Evolutionary conservation across 2,797 vertebrate genomes (phyloP).

Genomic region (Enteromius fasciolatus): DNA sequence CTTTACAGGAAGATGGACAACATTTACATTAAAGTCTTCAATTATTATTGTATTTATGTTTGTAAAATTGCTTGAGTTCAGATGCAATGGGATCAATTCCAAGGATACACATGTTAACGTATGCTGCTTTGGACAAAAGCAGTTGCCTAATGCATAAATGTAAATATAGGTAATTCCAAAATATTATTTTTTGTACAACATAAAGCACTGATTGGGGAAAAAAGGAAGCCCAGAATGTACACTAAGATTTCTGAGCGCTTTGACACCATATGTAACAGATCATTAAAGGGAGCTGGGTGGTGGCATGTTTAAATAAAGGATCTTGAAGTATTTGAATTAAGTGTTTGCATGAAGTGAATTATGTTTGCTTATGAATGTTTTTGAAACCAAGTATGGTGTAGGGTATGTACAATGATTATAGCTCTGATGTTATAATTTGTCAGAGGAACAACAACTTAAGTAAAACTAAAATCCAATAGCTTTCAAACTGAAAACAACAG

Average conservation of each 20-base stretch:
- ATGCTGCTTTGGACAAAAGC: neutral
- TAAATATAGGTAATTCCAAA: neutral
- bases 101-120: neutral
- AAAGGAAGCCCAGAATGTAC: neutral
- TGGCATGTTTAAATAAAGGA: conserved; percentile 27
- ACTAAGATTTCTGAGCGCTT: neutral
- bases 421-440: neutral
- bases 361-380: conserved; percentile 1
- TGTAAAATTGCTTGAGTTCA: neutral
- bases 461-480: neutral
- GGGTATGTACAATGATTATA: neutral
- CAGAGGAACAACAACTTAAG: neutral
- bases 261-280: conserved; percentile 3
- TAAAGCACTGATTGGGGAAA: conserved; percentile 8
- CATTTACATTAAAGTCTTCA: neutral
- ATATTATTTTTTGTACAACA: conserved; percentile 10
- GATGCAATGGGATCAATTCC: neutral
- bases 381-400: neutral
- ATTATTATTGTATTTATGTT: conserved; percentile 27
- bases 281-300: conserved; percentile 25
- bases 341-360: conserved; percentile 31
- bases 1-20: conserved; percentile 6
- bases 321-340: conserved; percentile 38
- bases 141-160: neutral
- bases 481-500: neutral